Evolutionary conservation across 2,113 vertebrate species (phyloP).

Genomic region (Cygnus atratus): DNA sequence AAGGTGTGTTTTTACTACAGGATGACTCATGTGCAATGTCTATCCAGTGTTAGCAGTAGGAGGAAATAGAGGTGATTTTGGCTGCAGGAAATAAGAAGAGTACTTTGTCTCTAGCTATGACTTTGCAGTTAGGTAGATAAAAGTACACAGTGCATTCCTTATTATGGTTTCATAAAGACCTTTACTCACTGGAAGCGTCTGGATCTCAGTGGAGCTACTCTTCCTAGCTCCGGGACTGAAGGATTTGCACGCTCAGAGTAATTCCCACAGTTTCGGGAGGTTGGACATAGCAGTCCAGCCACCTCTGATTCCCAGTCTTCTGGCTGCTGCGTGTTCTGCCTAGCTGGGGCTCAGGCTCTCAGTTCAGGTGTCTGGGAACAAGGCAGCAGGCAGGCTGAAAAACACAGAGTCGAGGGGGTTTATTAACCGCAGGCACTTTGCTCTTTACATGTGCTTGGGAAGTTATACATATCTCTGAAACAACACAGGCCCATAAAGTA

Average conservation of each 20-base stretch:
- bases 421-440: not conserved
- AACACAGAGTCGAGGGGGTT: not conserved
- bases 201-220: not conserved
- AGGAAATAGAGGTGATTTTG: not conserved
- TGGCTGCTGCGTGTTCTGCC: rapidly evolving
- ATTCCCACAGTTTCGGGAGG: not conserved
- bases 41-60: not conserved
- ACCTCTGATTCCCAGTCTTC: not conserved
- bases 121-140: not conserved
- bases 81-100: not conserved
- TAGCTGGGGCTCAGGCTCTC: not conserved
- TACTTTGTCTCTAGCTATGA: not conserved
- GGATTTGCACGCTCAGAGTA: not conserved
- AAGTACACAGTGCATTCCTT: not conserved
- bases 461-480: not conserved
- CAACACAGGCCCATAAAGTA: not conserved
- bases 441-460: not conserved
- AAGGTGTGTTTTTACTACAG: not conserved
- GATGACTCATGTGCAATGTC: not conserved
- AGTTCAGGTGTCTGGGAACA: not conserved
- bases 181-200: not conserved
- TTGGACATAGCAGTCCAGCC: not conserved
- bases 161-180: not conserved
- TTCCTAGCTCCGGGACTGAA: not conserved
- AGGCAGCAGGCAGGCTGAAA: not conserved